These are phyloP conservation scores for Centruroides sculpturatus DNA, from an alignment of 1,140 invertebrate genomes.

Conservation along the genomic window DNA sequence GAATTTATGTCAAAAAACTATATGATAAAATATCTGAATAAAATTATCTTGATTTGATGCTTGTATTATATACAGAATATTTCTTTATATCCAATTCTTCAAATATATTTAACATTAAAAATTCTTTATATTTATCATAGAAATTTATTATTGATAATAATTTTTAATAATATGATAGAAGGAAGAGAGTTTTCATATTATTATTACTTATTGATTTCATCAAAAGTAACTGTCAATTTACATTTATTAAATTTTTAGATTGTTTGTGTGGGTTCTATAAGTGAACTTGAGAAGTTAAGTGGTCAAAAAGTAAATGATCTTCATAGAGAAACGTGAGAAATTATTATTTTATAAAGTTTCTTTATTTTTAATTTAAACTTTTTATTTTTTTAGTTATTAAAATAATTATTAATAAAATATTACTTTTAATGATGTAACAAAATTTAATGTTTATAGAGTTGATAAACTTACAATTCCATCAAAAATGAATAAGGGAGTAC, in stretches of 20 bases:
- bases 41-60: too few species aligned
- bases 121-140: background rate
- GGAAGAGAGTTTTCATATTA: too few species aligned
- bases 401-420: background rate
- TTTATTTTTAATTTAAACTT: background rate
- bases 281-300: slow-evolving; percentile 69
- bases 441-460: slow-evolving; percentile 38
- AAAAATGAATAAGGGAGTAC: slow-evolving; percentile 55
- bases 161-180: too few species aligned
- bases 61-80: too few species aligned
- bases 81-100: too few species aligned
- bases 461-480: slow-evolving; percentile 93
- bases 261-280: slow-evolving; percentile 87
- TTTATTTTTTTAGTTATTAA: background rate
- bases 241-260: slow-evolving; percentile 30
- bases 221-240: background rate
- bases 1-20: too few species aligned
- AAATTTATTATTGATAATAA: too few species aligned
- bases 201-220: background rate
- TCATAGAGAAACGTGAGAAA: slow-evolving; percentile 65
- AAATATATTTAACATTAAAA: too few species aligned
- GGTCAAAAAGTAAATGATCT: slow-evolving; percentile 73
- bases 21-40: too few species aligned
- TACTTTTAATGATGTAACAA: background rate
- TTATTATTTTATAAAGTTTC: background rate